A percentile compares a stretch with the other conserved stretches of the same genome.
phyloP scores from a whole-genome alignment of 2,888 invertebrate genomes.

The Lasioglossum calceatum region DNA sequence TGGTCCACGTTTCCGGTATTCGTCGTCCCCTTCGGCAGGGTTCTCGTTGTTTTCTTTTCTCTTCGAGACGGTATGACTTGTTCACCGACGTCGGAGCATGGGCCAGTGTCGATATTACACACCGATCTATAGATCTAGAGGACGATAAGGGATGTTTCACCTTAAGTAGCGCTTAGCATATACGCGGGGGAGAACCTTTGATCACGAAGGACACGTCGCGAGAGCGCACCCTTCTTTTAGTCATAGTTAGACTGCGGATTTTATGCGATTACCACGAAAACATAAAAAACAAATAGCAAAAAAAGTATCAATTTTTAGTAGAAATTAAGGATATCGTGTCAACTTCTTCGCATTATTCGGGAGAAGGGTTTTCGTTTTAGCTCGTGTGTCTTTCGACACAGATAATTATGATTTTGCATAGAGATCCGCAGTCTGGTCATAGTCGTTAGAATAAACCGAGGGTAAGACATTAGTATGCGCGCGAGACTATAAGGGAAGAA shows the following conservation, averaged over 20 bases:
- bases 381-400: background rate
- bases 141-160: slow-evolving; percentile 8
- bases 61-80: background rate
- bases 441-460: slow-evolving; percentile 66
- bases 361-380: background rate
- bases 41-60: background rate
- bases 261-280: background rate
- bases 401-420: background rate
- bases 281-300: background rate
- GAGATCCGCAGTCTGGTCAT: slow-evolving; percentile 64
- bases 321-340: background rate
- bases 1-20: background rate
- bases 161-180: slow-evolving; percentile 40
- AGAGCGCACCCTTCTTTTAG: slow-evolving; percentile 31
- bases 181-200: background rate
- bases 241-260: slow-evolving; percentile 6
- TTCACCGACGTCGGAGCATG: slow-evolving; percentile 7
- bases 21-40: background rate
- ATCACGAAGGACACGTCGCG: background rate
- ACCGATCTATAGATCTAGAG: slow-evolving; percentile 35
- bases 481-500: slow-evolving; percentile 6
- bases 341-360: background rate
- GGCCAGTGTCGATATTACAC: slow-evolving; percentile 38
- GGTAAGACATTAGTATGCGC: slow-evolving; percentile 68
- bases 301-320: background rate